A percentile compares a stretch with the other conserved stretches of the same genome.
Evolutionary conservation across 2,888 invertebrate species (phyloP).

Genomic region (Caenorhabditis macrosperma): DNA sequence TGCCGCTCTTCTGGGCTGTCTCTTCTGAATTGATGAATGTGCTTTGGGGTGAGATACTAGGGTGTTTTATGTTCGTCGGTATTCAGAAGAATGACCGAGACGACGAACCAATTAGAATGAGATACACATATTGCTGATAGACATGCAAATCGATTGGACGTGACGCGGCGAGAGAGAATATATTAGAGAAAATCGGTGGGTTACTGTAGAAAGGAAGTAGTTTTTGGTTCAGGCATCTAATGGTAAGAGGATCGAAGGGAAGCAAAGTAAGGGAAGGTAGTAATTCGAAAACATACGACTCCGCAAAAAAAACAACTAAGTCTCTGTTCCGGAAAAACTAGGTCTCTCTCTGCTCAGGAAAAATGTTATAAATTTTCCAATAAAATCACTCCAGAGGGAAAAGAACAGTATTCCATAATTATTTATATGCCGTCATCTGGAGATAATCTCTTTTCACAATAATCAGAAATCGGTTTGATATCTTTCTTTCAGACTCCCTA

Average conservation of each 20-base stretch:
- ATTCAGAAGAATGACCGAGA: slow-evolving; percentile 26
- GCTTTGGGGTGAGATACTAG: slow-evolving; percentile 8
- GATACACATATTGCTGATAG: slow-evolving; percentile 49
- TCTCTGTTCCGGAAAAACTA: too few species aligned
- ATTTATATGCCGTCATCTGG: too few species aligned
- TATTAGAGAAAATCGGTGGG: not conserved
- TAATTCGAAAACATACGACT: too few species aligned
- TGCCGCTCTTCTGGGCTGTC: slow-evolving; percentile 10
- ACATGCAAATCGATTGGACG: slow-evolving; percentile 50
- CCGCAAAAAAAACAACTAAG: too few species aligned
- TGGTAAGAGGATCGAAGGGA: not conserved
- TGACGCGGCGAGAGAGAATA: not conserved
- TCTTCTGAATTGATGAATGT: slow-evolving; percentile 57
- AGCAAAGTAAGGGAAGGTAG: not conserved
- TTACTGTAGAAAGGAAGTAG: slow-evolving; percentile 23
- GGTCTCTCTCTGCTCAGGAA: too few species aligned
- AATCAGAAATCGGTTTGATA: too few species aligned
- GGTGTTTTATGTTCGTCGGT: slow-evolving; percentile 48
- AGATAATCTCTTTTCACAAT: too few species aligned
- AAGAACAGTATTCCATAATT: too few species aligned
- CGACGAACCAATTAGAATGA: slow-evolving; percentile 50
- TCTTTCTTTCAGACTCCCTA: too few species aligned
- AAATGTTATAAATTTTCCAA: too few species aligned
- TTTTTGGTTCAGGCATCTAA: not conserved
- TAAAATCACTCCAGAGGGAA: too few species aligned